Conservation (phyloP, 2,888 invertebrate species). For the Drosophila phalerata region DNA sequence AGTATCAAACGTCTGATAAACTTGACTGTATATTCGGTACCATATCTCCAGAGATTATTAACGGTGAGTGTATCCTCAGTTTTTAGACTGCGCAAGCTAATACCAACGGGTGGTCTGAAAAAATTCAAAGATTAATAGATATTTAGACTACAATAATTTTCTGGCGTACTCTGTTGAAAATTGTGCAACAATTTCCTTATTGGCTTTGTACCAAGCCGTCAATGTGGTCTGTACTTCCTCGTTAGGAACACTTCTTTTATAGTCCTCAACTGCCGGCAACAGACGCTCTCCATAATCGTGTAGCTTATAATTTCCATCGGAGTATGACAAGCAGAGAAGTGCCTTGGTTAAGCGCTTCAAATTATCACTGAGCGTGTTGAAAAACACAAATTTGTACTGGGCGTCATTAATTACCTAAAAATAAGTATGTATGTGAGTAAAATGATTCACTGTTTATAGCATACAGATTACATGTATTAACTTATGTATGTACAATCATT, state of each 20-base stretch:
- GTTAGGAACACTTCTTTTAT: constrained; percentile 32
- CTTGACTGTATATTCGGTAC: constrained; percentile 50
- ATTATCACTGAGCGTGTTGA: constrained; percentile 73
- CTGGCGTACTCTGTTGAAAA: constrained; percentile 67
- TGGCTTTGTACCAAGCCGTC: constrained; percentile 69
- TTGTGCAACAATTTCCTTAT: constrained; percentile 57
- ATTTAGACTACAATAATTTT: neutral
- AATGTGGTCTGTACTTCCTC: neutral
- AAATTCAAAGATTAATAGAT: neutral
- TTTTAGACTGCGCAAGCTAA: constrained; percentile 55
- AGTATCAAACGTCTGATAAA: constrained; percentile 67
- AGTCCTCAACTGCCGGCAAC: constrained; percentile 50
- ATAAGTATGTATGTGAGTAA: neutral
- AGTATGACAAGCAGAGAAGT: constrained; percentile 56
- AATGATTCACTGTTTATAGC: neutral
- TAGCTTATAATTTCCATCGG: constrained; percentile 25
- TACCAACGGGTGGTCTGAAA: constrained; percentile 67
- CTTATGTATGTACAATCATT: constrained; percentile 73
- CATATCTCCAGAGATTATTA: constrained; percentile 77
- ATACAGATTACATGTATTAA: neutral
- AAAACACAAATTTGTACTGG: constrained; percentile 37
- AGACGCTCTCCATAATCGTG: constrained; percentile 61
- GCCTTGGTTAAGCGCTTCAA: constrained; percentile 58
- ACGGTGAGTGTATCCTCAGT: constrained; percentile 65
- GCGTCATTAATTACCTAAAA: constrained; percentile 24